Base-by-base conservation (phyloP, 64 coral and sea anemone genomes). In the Orbicella faveolata region DNA sequence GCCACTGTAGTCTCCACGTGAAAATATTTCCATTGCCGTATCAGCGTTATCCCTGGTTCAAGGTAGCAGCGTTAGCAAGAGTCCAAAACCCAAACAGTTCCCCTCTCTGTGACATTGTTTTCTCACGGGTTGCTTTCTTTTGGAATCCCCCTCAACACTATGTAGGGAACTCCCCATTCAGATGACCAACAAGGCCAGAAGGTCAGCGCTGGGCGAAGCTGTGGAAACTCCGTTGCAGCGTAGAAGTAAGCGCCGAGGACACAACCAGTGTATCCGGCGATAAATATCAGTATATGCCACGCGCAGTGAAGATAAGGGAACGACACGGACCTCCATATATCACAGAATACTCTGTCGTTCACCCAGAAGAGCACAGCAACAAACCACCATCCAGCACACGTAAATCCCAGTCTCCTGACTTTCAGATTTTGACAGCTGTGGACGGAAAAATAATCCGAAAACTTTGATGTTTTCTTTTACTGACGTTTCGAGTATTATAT, bases 291-390 rank as follows among this genome's bases (percentile, higher is more conserved):
- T 34, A 99, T 83, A 13, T 99, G 97, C 97, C 97, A 99, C 25
- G 91, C 94, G 83, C 97, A 99, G 61, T 99, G 97, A 11, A 99
- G 67, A 66, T 95, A 99, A 11, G 97, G 97, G 63, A 99, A 99
- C 0, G 97, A 95, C 2, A 99, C 14, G 26, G 81, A 91, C 36
- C 73, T 90, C 97, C 97, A 99, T 54, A 93, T 74, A 5, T 93
- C 94, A 54, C 97, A 99, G 61, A 99, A 96, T 12, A 91, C 61
- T 30, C 97, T 90, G 67, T 99, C 97, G 88, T 93, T 99, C 14
- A 99, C n/a, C 97, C 97, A 99, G 57, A 88, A 89, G 4, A 74
- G 13, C 6, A 95, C 90, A 2, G 97, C 97, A 20, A 92, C 4
- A 16, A 95, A 23, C 97, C 94, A 96, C 97, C 94, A 99, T 30